Evolutionary conservation across 2,797 vertebrate species (phyloP), one percentile per base, ranked within the genome.

Genomic region (Pipistrellus kuhlii): DNA sequence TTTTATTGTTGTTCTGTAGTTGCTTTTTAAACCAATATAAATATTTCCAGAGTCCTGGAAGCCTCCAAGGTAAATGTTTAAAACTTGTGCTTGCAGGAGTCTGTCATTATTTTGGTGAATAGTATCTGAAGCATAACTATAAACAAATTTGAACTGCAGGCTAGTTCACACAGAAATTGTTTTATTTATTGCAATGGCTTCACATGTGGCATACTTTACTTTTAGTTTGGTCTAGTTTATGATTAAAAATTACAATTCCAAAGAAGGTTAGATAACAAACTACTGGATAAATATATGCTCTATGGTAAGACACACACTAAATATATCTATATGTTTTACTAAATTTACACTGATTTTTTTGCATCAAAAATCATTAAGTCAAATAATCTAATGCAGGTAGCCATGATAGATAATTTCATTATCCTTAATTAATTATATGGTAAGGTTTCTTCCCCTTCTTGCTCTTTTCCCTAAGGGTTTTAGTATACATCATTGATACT

Each of bases 61-160:
- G 92, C 11, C 6, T 92, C n/a, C 68, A 93, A 95, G 83, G 71
- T 93, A 95, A 92, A 44, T 66, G 48, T 93, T 91, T 93, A 73
- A 80, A 95, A 92, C 62, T 4, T 92, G 27, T 96, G 44, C 71
- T 93, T 92, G 17, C 59, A 92, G 62, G 25, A 96, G 59, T 91
- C 64, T 94, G 23, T 84, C 59, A 88, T 32, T 69, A 91, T 88
- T 97, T 86, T 93, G 17, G 48, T 81, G 88, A 95, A 73, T n/a
- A 85, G 80, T 94, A 91, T 77, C 72, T 90, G 55, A 95, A 92
- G 18, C 35, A 64, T 64, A 86, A 71, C 53, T 81, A 91, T 81
- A 85, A 93, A 92, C 73, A 96, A 77, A 92, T 94, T 86, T 90
- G 89, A 95, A 78, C 72, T 92, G 59, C 53, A 95, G 85, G 71